phyloP scores from a whole-genome alignment of 2,113 vertebrate species.

The Passer domesticus region DNA sequence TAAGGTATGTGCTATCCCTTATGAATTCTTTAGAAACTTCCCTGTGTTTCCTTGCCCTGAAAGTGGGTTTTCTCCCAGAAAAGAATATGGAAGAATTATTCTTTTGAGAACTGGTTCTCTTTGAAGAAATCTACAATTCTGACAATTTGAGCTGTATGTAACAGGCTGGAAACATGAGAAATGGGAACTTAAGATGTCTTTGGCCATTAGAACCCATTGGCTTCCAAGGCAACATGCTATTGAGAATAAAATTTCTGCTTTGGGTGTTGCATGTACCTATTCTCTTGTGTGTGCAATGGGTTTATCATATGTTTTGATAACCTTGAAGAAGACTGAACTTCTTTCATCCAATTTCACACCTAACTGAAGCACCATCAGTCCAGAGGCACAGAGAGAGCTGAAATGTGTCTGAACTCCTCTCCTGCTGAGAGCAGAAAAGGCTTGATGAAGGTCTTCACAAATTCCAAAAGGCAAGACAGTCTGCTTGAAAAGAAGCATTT shows the following conservation, averaged over 20 bases:
- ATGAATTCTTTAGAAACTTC: not conserved
- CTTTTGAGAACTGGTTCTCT: not conserved
- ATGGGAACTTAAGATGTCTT: not conserved
- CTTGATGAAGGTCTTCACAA: not conserved
- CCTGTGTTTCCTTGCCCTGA: not conserved
- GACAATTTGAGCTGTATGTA: not conserved
- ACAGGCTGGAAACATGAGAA: not conserved
- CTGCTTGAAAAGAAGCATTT: not conserved
- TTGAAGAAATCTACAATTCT: not conserved
- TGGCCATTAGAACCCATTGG: not conserved
- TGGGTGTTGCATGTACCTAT: not conserved
- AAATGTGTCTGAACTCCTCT: not conserved
- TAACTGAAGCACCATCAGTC: not conserved
- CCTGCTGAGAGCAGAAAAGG: not conserved
- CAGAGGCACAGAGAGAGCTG: not conserved
- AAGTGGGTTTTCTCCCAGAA: fast-evolving
- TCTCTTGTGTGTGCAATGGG: not conserved
- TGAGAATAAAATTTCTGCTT: not conserved
- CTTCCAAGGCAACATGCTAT: not conserved
- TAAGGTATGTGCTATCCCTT: not conserved
- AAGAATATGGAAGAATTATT: not conserved
- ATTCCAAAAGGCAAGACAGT: not conserved
- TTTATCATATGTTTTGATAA: not conserved
- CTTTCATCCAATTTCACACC: not conserved
- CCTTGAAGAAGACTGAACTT: not conserved